Evolutionary conservation across 2,113 vertebrate genomes (phyloP), one percentile per base, ranked within the genome.

Genomic region (Centropus unirufus): DNA sequence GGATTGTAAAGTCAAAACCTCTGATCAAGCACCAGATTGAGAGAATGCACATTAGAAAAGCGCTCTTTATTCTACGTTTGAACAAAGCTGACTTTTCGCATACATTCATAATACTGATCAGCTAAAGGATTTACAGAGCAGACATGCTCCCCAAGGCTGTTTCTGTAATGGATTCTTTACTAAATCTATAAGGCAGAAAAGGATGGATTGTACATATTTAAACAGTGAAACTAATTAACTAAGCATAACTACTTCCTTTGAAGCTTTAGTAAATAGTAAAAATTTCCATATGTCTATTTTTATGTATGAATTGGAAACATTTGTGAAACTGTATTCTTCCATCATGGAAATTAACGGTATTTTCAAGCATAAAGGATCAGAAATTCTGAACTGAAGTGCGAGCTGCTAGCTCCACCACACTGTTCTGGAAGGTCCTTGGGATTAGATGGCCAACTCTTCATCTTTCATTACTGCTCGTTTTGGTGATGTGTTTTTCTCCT

Each of bases 191-290:
- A 77, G 9, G n/a, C 24, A 87, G 55, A 39, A 74, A 74, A 90
- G 54, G 67, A 89, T 62, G 75, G 44, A 73, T 27, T 83, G 61
- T 32, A 94, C 83, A 89, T 86, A 91, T 70, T 94, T 89, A 93
- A 95, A 92, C 62, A 87, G 57, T 47, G 90, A 92, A 96, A 90
- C 34, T 83, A 95, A 94, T 96, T 95, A 97, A 87, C 68, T 49
- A 89, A 95, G 92, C 77, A 68, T 46, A 96, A 92, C 66, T 84
- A 91, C 66, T 83, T 92, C 78, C 92, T 95, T 76, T 95, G 90
- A 94, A 95, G 83, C 75, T 74, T 92, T 63, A 80, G 49, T 54
- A 83, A 29, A 79, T 27, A 51, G 40, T 23, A 95, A 75, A 74
- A 91, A 59, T 27, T 80, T 87, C 86, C 88, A 91, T 92, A 95